Percentiles rank a stretch among this genome's conserved stretches.
phyloP scores from a whole-genome alignment of 1,140 invertebrate genomes.

The Hyposmocoma kahamanoa region DNA sequence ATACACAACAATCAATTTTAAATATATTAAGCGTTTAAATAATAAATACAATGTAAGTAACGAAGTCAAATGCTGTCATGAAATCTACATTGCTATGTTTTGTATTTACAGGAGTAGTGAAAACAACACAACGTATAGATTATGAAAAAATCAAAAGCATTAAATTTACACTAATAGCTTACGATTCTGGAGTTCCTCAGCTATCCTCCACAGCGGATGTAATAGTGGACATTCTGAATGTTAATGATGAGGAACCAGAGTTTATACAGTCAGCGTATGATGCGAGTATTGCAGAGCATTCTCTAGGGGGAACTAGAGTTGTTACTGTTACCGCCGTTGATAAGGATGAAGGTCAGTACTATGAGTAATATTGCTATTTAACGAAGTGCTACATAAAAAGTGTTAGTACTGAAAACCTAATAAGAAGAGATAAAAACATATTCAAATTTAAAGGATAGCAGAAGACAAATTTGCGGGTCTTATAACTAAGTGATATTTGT shows the following conservation, averaged over 20 bases:
- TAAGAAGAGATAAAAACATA: too few species aligned
- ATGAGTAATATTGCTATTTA: too few species aligned
- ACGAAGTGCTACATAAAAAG: too few species aligned
- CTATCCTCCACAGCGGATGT: slow-evolving; percentile 83
- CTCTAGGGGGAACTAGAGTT: slow-evolving; percentile 79
- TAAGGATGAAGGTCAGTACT: slow-evolving; percentile 83
- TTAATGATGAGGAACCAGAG: slow-evolving; percentile 90
- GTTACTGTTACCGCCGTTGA: slow-evolving; percentile 83
- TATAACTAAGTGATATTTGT: too few species aligned
- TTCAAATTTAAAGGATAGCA: too few species aligned
- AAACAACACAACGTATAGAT: slow-evolving; percentile 85
- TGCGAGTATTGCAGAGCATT: slow-evolving; percentile 83
- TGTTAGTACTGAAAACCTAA: too few species aligned
- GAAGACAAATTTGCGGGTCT: too few species aligned
- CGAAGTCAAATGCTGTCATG: too few species aligned
- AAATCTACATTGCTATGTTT: too few species aligned
- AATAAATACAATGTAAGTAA: too few species aligned
- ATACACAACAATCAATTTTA: too few species aligned
- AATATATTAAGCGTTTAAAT: too few species aligned
- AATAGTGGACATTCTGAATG: slow-evolving; percentile 84
- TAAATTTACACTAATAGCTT: slow-evolving; percentile 86
- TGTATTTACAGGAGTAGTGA: slow-evolving; percentile 81
- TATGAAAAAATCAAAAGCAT: slow-evolving; percentile 85
- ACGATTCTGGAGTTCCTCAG: slow-evolving; percentile 89
- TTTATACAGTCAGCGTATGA: slow-evolving; percentile 82